Conservation (phyloP, 2,797 vertebrate genomes). For the Micromesistius poutassou region DNA sequence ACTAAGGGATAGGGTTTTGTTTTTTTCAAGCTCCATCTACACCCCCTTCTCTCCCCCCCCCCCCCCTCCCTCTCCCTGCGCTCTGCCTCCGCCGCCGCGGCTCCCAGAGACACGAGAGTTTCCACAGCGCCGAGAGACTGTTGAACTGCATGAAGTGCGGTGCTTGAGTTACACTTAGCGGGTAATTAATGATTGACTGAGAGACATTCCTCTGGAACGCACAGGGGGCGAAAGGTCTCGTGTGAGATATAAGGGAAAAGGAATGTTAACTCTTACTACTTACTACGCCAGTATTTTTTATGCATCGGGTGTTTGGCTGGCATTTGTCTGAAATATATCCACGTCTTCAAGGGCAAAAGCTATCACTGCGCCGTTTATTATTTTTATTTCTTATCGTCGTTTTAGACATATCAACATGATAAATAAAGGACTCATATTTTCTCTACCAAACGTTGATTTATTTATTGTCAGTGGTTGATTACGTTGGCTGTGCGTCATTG, state of each 20-base stretch:
- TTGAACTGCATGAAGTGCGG: constrained; percentile 26
- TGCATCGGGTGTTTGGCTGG: neutral
- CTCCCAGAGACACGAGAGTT: constrained; percentile 4
- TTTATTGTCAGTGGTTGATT: neutral
- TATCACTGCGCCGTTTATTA: neutral
- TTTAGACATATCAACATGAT: neutral
- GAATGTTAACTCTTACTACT: constrained; percentile 16
- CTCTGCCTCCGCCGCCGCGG: neutral
- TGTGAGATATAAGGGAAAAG: neutral
- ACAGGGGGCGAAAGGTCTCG: neutral
- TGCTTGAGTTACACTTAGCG: constrained; percentile 14
- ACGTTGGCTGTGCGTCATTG: neutral
- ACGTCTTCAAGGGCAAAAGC: neutral
- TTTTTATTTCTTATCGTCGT: neutral
- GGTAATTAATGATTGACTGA: constrained; percentile 25
- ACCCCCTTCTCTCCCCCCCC: too few relatives aligned
- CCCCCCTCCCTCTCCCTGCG: neutral
- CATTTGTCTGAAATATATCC: neutral
- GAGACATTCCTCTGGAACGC: constrained; percentile 27
- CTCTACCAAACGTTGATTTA: constrained; percentile 3
- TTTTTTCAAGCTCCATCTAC: neutral
- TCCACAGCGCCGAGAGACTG: constrained; percentile 21
- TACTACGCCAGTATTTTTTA: neutral
- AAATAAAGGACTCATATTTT: constrained; percentile 1
- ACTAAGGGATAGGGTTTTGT: constrained; percentile 19